Evolutionary conservation across 2,113 vertebrate genomes (phyloP).

Genomic region (Larimichthys crocea): DNA sequence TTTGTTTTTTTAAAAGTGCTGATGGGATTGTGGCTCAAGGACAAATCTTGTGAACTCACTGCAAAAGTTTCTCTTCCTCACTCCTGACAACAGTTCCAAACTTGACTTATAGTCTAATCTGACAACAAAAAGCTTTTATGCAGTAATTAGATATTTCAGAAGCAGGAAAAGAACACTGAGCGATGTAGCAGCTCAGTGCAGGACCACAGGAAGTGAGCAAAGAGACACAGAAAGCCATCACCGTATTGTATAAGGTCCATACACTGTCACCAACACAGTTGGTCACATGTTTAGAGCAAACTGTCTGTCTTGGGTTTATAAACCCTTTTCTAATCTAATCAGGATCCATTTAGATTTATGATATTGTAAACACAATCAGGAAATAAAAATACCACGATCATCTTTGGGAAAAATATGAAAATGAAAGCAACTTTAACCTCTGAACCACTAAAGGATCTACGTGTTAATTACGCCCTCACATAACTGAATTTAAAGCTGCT

Average conservation of each 20-base stretch:
- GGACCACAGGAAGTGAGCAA: not conserved
- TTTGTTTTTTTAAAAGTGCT: not conserved
- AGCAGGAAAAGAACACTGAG: not conserved
- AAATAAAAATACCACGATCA: not conserved
- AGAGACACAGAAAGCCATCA: not conserved
- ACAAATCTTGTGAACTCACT: not conserved
- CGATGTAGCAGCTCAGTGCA: not conserved
- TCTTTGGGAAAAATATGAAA: not conserved
- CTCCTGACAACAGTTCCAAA: not conserved
- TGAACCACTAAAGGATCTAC: not conserved
- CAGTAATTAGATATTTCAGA: not conserved
- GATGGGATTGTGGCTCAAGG: not conserved
- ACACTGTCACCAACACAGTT: not conserved
- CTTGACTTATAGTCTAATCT: no score
- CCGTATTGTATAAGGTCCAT: not conserved
- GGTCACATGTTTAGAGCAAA: not conserved
- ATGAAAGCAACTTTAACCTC: not conserved
- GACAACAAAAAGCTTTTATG: not conserved
- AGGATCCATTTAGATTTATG: not conserved
- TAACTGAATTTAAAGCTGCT: not conserved
- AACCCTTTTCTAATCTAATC: not conserved
- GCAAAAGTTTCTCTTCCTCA: not conserved
- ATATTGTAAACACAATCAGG: not conserved
- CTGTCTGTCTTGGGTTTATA: not conserved
- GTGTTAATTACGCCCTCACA: not conserved